A percentile compares a stretch with the other conserved stretches of the same genome.
These are phyloP conservation scores for Channallabes apus DNA, from an alignment of 2,797 vertebrate genomes.

Conservation along the genomic window DNA sequence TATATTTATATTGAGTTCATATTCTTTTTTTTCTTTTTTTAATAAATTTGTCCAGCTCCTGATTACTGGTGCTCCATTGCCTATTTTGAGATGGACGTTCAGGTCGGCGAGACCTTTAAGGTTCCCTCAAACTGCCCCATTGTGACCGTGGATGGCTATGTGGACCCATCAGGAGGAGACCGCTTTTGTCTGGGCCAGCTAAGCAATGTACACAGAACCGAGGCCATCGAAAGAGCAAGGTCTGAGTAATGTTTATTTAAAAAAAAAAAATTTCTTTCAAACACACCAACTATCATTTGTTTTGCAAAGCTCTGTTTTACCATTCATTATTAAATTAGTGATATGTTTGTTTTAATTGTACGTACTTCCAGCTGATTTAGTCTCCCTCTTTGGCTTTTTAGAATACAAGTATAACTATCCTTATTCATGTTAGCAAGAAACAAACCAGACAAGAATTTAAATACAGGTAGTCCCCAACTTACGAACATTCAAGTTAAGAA, in stretches of 20 bases:
- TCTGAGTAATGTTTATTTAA: slow-evolving; percentile 55
- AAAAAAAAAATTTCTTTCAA: too few species aligned
- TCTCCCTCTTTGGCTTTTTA: not conserved
- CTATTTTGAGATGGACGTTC: slow-evolving; percentile 98
- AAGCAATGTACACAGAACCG: slow-evolving; percentile 96
- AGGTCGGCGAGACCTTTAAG: slow-evolving; percentile 96
- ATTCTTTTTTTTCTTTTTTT: not conserved
- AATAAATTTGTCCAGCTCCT: slow-evolving; percentile 75
- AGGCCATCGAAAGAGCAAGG: slow-evolving; percentile 97
- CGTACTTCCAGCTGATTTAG: not conserved
- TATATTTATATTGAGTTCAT: not conserved
- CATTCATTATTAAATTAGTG: not conserved
- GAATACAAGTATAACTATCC: not conserved
- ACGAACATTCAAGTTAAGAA: too few species aligned
- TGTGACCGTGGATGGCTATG: slow-evolving; percentile 95
- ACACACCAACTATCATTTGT: not conserved
- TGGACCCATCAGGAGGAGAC: slow-evolving; percentile 96
- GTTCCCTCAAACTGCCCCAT: slow-evolving; percentile 93
- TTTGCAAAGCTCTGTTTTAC: not conserved
- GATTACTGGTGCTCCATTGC: slow-evolving; percentile 99
- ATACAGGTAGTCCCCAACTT: too few species aligned
- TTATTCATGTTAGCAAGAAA: not conserved
- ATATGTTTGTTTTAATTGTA: too few species aligned
- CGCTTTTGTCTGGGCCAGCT: slow-evolving; percentile 96
- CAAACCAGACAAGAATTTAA: not conserved